Evolutionary conservation across 2,888 invertebrate species (phyloP), one percentile per base, ranked within the genome.

Genomic region (Selenia dentaria): DNA sequence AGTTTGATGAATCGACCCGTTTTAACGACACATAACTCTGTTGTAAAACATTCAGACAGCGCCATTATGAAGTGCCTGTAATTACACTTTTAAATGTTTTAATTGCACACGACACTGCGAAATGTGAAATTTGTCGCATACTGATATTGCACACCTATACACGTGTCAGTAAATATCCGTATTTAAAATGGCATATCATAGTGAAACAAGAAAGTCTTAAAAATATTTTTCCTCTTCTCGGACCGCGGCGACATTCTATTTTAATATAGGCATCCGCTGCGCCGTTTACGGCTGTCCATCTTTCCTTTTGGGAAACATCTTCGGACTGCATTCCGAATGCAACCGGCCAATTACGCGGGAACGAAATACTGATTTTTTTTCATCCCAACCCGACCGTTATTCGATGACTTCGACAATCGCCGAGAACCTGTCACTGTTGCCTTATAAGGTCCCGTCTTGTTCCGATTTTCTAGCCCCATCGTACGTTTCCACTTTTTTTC

Each of bases 391-490:
- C 56, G 51, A 82, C 89, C 83, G 90, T 88, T 88, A 89, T 80
- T 73, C 80, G 75, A 71, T 69, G 80, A 73, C 74, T 81, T 78
- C 76, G 74, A 78, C 81, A 83, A 81, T 84, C 76, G 71, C 74
- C 72, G 74, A 81, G 65, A 83, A 88, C 85, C 75, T 54, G 85
- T 82, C 74, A 50, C 48, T 55, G 27, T 49, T 27, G 24, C 83
- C 85, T 56, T 82, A 71, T 74, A 80, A 44, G 83, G 75, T n/a
- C 25, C 41, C 35, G 64, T 54, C 76, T 68, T 79, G 80, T 85
- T 83, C 81, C 85, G 76, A 87, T 89, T 89, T 86, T 87, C 88
- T 88, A 89, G 82, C 74, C 77, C 70, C 77, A 73, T 67, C 57
- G 59, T 72, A 61, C 60, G 69, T 76, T 76, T 72, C 75, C 74